Percentiles rank a stretch among this genome's conserved stretches.
phyloP scores from a whole-genome alignment of 2,888 invertebrate genomes.

The Hydrotaea diabolus region DNA sequence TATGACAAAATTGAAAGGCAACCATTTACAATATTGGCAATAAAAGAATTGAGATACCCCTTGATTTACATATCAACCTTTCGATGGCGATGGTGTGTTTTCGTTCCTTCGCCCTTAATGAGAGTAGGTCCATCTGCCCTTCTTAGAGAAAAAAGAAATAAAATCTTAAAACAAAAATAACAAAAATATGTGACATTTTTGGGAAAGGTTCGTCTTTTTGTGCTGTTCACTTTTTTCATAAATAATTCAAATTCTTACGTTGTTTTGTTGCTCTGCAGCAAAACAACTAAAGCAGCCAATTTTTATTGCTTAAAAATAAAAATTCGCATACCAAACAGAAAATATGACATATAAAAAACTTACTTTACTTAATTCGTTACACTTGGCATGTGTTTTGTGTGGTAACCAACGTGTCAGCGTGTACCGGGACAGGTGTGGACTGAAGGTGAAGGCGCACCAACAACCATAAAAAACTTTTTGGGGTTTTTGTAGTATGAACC shows the following conservation, averaged over 20 bases:
- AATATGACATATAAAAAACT: too few species aligned
- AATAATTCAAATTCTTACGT: conserved; percentile 29
- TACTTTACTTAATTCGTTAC: too few species aligned
- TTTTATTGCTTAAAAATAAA: too few species aligned
- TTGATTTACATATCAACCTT: conserved; percentile 33
- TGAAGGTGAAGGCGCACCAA: too few species aligned
- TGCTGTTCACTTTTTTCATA: neutral
- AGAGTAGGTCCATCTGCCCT: neutral
- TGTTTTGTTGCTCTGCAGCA: neutral
- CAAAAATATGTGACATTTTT: conserved; percentile 39
- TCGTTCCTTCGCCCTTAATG: too few species aligned
- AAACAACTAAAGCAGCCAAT: neutral
- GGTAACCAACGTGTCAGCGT: too few species aligned
- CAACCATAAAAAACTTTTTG: too few species aligned
- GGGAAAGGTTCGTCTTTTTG: neutral
- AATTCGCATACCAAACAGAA: too few species aligned
- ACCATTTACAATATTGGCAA: conserved; percentile 5
- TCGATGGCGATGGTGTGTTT: neutral
- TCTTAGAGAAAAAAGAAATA: neutral
- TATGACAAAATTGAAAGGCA: neutral
- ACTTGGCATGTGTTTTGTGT: too few species aligned
- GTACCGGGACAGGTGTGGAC: too few species aligned
- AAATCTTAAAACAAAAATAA: conserved; percentile 16
- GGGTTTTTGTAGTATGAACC: too few species aligned
- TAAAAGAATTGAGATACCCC: neutral